phyloP scores from a whole-genome alignment of 2,888 invertebrate genomes.

The Lumbricus terrestris region DNA sequence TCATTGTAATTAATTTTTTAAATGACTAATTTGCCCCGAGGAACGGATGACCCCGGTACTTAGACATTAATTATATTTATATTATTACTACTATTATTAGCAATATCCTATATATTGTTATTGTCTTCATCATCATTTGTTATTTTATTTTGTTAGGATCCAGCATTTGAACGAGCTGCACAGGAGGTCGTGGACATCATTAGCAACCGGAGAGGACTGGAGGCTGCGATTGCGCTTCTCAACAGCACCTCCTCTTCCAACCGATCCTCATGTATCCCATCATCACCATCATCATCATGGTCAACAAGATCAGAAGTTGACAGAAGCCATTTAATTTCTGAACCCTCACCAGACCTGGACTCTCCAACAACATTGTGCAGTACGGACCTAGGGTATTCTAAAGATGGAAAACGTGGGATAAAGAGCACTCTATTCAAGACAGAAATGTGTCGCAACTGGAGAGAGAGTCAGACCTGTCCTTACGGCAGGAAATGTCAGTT shows the following conservation, averaged over 20 bases:
- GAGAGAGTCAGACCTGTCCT: slow-evolving; percentile 84
- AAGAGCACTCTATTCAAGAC: slow-evolving; percentile 75
- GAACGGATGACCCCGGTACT: too few species aligned
- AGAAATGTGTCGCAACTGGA: slow-evolving; percentile 87
- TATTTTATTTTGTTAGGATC: not conserved
- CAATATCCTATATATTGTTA: too few species aligned
- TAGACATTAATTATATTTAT: too few species aligned
- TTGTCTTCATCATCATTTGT: too few species aligned
- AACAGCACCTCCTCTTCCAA: not conserved
- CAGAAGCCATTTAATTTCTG: not conserved
- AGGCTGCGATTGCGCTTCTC: not conserved
- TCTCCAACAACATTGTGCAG: not conserved
- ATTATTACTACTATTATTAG: too few species aligned
- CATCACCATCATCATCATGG: not conserved
- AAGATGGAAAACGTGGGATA: not conserved
- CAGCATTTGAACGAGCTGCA: not conserved
- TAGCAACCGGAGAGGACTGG: not conserved
- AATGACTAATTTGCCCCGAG: too few species aligned
- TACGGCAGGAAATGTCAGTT: slow-evolving; percentile 98
- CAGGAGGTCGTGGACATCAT: not conserved
- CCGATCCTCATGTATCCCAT: not conserved
- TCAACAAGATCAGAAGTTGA: not conserved
- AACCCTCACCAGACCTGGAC: not conserved
- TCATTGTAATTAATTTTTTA: too few species aligned
- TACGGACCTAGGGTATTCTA: not conserved